Percentiles rank a stretch among this genome's conserved stretches.
These are phyloP conservation scores for Oegoconia quadripuncta DNA, from an alignment of 2,888 invertebrate genomes.

Conservation along the genomic window DNA sequence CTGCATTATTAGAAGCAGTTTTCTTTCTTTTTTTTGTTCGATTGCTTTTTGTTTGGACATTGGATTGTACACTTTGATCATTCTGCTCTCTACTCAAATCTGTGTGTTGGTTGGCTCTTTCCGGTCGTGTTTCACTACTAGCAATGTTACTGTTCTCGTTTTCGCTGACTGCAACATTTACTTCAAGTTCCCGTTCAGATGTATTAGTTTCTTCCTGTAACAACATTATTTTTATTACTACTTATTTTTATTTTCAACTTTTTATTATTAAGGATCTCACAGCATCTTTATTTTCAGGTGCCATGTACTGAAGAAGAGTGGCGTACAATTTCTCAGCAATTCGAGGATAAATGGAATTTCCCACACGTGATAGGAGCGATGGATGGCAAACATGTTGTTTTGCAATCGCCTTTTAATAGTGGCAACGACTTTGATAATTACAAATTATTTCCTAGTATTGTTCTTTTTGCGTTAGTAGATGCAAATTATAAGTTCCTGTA, in stretches of 20 bases:
- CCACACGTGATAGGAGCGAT: constrained; percentile 35
- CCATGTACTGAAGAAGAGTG: constrained; percentile 21
- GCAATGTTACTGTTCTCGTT: constrained; percentile 20
- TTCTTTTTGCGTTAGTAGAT: constrained; percentile 39
- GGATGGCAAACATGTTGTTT: constrained; percentile 35
- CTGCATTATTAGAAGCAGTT: no score
- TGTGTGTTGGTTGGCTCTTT: constrained; percentile 18
- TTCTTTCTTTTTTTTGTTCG: constrained; percentile 23
- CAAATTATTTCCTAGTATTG: constrained; percentile 38
- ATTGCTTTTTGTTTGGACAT: constrained; percentile 19
- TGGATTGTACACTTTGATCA: constrained; percentile 14
- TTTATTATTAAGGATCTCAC: constrained; percentile 1
- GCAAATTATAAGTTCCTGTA: constrained; percentile 44
- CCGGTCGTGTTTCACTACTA: constrained; percentile 19
- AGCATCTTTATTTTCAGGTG: constrained; percentile 19
- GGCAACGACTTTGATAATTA: constrained; percentile 33
- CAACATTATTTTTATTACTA: constrained; percentile 10
- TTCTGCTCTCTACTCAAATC: constrained; percentile 13
- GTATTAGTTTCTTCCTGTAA: constrained; percentile 19
- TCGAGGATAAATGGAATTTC: constrained; percentile 32
- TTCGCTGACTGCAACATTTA: constrained; percentile 18
- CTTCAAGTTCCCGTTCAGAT: constrained; percentile 19
- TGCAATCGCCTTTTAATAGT: constrained; percentile 30
- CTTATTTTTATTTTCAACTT: background rate
- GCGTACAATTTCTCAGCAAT: constrained; percentile 20